Conservation (phyloP, 1,140 invertebrate genomes). For the Vanessa tameamea region DNA sequence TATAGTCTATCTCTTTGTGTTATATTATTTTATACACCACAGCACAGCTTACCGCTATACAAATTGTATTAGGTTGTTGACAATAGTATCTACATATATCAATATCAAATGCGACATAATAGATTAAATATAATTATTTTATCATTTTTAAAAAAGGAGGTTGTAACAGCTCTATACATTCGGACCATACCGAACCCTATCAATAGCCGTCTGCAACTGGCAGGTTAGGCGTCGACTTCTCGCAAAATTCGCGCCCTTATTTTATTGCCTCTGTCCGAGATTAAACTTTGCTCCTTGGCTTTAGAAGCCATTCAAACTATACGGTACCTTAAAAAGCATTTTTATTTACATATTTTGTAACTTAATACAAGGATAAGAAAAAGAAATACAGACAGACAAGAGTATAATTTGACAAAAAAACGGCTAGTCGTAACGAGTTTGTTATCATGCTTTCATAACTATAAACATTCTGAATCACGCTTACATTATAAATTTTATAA, state of each 20-base stretch:
- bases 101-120: not conserved
- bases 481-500: too few species aligned
- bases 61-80: too few species aligned
- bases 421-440: too few species aligned
- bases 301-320: slow-evolving; percentile 52
- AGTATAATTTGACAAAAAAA: too few species aligned
- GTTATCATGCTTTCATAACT: too few species aligned
- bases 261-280: slow-evolving; percentile 78
- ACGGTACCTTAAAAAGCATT: not conserved
- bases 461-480: too few species aligned
- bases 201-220: slow-evolving; percentile 77
- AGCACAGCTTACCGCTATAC: too few species aligned
- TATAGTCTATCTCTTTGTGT: too few species aligned
- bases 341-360: not conserved
- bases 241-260: slow-evolving; percentile 74
- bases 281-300: slow-evolving; percentile 69
- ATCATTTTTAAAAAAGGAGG: slow-evolving; percentile 5
- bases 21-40: too few species aligned
- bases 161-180: slow-evolving; percentile 55
- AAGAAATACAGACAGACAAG: not conserved
- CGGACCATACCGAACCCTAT: slow-evolving; percentile 65
- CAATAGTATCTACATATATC: too few species aligned
- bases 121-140: not conserved
- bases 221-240: slow-evolving; percentile 71
- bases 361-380: slow-evolving; percentile 3